Evolutionary conservation across 2,888 invertebrate genomes (phyloP).

Genomic region (Dromius quadrimaculatus): DNA sequence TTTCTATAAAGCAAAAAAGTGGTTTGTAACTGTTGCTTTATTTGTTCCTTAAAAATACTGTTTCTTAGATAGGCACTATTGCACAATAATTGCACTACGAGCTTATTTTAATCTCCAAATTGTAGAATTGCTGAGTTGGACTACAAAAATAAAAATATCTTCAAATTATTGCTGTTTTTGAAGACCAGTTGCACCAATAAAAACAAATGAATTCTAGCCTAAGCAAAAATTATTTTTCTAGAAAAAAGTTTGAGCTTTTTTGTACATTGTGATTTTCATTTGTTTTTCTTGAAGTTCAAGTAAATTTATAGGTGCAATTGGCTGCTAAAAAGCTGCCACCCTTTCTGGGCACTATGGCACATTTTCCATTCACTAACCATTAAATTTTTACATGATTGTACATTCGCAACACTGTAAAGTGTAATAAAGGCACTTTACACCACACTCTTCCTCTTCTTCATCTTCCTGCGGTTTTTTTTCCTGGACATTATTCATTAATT

Average conservation of each 20-base stretch:
- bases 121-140: slow-evolving; percentile 8
- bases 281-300: too few relatives aligned
- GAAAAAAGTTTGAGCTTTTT: too few relatives aligned
- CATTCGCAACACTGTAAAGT: slow-evolving; percentile 77
- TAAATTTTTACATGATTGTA: slow-evolving; percentile 62
- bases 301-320: too few relatives aligned
- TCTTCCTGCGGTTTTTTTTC: slow-evolving; percentile 55
- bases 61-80: slow-evolving; percentile 7
- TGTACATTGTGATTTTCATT: too few relatives aligned
- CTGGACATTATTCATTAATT: slow-evolving; percentile 46
- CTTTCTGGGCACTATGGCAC: slow-evolving; percentile 8
- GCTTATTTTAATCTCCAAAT: not conserved
- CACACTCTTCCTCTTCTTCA: slow-evolving; percentile 69
- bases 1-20: not conserved
- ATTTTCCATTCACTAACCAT: slow-evolving; percentile 4
- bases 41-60: not conserved
- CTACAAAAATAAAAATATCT: too few relatives aligned
- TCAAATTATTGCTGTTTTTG: too few relatives aligned
- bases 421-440: slow-evolving; percentile 74
- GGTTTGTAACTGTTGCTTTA: not conserved
- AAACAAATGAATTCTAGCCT: too few relatives aligned
- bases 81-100: slow-evolving; percentile 22
- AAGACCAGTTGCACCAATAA: too few relatives aligned
- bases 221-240: too few relatives aligned
- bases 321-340: slow-evolving; percentile 2